Evolutionary conservation across 1,140 invertebrate genomes (phyloP), one percentile per base, ranked within the genome.

Genomic region (Diabrotica virgifera): DNA sequence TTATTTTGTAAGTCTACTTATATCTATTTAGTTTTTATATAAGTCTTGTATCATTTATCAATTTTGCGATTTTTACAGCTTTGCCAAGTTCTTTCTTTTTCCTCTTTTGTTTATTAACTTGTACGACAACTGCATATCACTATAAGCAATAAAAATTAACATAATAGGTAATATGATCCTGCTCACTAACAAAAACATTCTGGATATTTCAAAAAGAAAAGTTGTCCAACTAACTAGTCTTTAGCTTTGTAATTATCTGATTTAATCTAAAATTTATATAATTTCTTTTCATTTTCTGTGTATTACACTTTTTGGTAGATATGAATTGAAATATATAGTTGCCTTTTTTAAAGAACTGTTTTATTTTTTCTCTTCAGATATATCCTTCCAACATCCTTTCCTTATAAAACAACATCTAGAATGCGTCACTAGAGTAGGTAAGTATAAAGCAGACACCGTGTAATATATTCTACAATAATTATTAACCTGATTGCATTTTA

Each of bases 201-300:
- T 36, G 37, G 36, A 55, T 8, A 36, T 12, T 59, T 51, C 9
- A 14, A 46, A 59, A 51, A 11, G 11, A 50, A 50, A 59, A 50
- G 52, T 46, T 59, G 38, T 50, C 9, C 12, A 50, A 59, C 38
- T 59, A 50, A 59, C 58, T 59, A 59, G 58, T 59, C 58, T 59
- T 59, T 59, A 59, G 58, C 58, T 59, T 59, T 40, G 36, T 57
- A 57, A 57, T 50, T 10, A 55, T n/a, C 53, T 55, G 11, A 10
- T 57, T 57, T 36, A 36, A 36, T 57, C 12, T 36, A 57, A 36
- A 36, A 36, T 36, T 14, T 14, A 14, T 24, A 55, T 24, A 55
- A 13, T 13, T 55, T 8, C 36, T 36, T 57, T 57, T 37, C 36
- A 36, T 57, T 36, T 36, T 36, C n/a, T 57, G 55, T 57, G 36